Evolutionary conservation across 2,797 vertebrate genomes (phyloP).

Genomic region (Coranthus polyacanthus): DNA sequence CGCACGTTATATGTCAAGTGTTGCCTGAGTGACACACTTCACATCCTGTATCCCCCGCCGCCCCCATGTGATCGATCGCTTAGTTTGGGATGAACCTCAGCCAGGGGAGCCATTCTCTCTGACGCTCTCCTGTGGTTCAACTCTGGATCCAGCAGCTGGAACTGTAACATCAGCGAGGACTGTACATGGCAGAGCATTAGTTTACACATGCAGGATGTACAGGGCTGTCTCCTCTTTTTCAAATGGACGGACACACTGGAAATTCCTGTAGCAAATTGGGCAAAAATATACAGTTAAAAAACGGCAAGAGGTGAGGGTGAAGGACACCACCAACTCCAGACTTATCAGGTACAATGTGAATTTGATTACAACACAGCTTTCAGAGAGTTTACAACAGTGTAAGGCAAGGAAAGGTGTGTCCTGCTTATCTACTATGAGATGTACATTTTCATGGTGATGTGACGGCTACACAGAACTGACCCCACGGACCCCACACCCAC

Average conservation of each 20-base stretch:
- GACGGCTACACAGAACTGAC: constrained; percentile 41
- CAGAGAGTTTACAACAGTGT: constrained; percentile 32
- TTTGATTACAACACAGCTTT: constrained; percentile 56
- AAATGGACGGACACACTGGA: constrained; percentile 18
- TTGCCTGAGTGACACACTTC: constrained; percentile 20
- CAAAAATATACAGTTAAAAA: not conserved
- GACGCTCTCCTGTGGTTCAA: constrained; percentile 18
- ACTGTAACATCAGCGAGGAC: constrained; percentile 12
- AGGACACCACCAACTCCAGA: constrained; percentile 10
- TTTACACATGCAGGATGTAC: not conserved
- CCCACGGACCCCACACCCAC: not conserved
- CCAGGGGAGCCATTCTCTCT: constrained; percentile 34
- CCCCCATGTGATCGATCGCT: constrained; percentile 37
- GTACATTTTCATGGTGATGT: constrained; percentile 46
- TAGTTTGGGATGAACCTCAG: constrained; percentile 41
- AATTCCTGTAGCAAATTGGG: not conserved
- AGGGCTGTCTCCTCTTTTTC: not conserved
- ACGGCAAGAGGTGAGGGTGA: constrained; percentile 11
- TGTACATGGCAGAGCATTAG: not conserved
- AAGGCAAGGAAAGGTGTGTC: constrained; percentile 66
- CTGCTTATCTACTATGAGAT: constrained; percentile 58
- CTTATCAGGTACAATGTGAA: constrained; percentile 58
- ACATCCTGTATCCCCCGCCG: constrained; percentile 27
- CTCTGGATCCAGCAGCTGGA: constrained; percentile 30
- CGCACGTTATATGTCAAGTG: constrained; percentile 3